Evolutionary conservation across 2,797 vertebrate genomes (phyloP), one percentile per base, ranked within the genome.

Genomic region (Anas georgica): DNA sequence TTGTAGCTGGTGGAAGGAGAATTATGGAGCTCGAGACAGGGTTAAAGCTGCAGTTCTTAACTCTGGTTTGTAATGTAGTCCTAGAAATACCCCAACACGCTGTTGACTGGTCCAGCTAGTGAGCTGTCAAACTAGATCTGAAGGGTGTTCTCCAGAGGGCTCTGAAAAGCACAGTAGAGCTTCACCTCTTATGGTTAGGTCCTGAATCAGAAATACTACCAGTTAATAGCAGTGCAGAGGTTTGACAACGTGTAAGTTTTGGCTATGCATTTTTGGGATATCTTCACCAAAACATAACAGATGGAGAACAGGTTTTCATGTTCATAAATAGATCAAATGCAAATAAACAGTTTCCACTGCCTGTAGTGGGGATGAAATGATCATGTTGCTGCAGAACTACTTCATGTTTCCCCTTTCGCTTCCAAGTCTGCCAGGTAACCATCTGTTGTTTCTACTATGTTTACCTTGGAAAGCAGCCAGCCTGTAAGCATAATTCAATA

Each of bases 401-500:
- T 92, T 41, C 62, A 31, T 83, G 95, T 86, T 90, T 78, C 9
- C 50, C 91, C 73, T 63, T 75, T 91, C 81, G 45, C 75, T 91
- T 80, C 4, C 1, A 60, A 91, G 69, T n/a, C 50, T 94, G 72
- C 26, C 79, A 93, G 79, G 91, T 97, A 91, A 92, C 79, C 3
- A 60, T 82, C 69, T 91, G 16, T 89, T 72, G 35, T 88, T 94
- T 85, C 86, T 81, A 55, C 73, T 77, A 0, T 86, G 73, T 50
- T 91, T 92, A 68, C 62, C n/a, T 91, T 93, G 86, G 84, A 87
- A 83, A 94, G 55, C 84, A 86, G 72, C 81, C 86, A 93, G 18
- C 20, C 22, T 77, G 58, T 85, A 91, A 83, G 43, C 41, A 6
- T 29, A 77, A 21, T 31, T 64, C 58, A 31, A 56, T 68, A 88